Evolutionary conservation across 2,888 invertebrate genomes (phyloP).

Genomic region (Cistogaster globosa): DNA sequence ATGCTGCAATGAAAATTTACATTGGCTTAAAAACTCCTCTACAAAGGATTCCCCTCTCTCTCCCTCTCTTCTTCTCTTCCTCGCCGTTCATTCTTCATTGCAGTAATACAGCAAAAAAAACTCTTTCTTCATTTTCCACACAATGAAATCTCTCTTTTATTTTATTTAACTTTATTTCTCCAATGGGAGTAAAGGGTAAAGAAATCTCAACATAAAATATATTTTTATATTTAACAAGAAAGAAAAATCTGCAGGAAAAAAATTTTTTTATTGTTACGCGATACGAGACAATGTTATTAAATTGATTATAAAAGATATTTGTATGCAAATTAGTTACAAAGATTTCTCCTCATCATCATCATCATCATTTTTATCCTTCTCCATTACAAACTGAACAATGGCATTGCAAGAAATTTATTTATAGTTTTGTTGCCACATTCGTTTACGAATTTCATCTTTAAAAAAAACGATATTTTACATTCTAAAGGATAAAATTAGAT

Average conservation of each 20-base stretch:
- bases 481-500: conserved; percentile 8
- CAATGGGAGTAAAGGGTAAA: conserved; percentile 37
- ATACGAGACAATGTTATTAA: conserved; percentile 68
- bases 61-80: not conserved
- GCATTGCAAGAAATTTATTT: conserved; percentile 50
- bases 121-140: conserved; percentile 56
- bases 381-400: conserved; percentile 43
- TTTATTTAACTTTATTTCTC: conserved; percentile 33
- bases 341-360: conserved; percentile 26
- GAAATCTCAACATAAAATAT: conserved; percentile 31
- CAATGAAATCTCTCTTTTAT: conserved; percentile 48
- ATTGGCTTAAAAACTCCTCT: conserved; percentile 36
- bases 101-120: conserved; percentile 39
- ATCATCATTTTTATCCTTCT: conserved; percentile 50
- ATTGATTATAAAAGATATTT: conserved; percentile 74
- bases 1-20: conserved; percentile 65
- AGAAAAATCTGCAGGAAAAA: conserved; percentile 1
- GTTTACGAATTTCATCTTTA: conserved; percentile 54
- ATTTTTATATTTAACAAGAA: conserved; percentile 51
- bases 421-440: conserved; percentile 65
- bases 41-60: not conserved
- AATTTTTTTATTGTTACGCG: conserved; percentile 41
- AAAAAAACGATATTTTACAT: conserved; percentile 30
- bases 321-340: conserved; percentile 73
- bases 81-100: not conserved